A percentile compares a stretch with the other conserved stretches of the same genome.
These are phyloP conservation scores for Pseudomyrmex cubaensis DNA, from an alignment of 1,140 invertebrate genomes.

Conservation along the genomic window DNA sequence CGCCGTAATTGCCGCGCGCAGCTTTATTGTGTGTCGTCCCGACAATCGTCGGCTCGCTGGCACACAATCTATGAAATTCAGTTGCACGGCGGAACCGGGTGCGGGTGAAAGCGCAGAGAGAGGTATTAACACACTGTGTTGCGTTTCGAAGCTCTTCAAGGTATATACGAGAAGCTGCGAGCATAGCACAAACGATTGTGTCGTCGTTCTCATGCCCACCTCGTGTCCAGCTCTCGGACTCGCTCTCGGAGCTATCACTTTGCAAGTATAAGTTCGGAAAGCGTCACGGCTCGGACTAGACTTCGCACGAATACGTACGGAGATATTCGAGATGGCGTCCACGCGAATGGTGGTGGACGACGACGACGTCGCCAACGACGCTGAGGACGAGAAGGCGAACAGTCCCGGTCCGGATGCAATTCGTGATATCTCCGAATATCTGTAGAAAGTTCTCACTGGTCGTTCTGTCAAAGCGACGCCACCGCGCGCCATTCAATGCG, in stretches of 20 bases:
- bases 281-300: conserved; percentile 39
- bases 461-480: conserved; percentile 42
- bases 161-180: conserved; percentile 12
- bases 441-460: conserved; percentile 44
- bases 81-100: conserved; percentile 29
- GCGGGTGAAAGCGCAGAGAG: conserved; percentile 38
- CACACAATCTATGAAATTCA: conserved; percentile 68
- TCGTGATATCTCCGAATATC: conserved; percentile 56
- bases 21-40: conserved; percentile 63
- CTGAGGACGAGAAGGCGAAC: not conserved
- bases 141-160: conserved; percentile 8
- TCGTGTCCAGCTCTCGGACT: not conserved
- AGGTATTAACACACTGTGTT: conserved; percentile 55
- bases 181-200: conserved; percentile 58
- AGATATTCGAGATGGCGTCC: conserved; percentile 54
- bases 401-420: conserved; percentile 39
- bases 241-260: conserved; percentile 62
- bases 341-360: conserved; percentile 27
- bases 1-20: conserved; percentile 64
- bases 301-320: conserved; percentile 60
- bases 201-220: too few species aligned
- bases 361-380: not conserved
- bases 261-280: conserved; percentile 69
- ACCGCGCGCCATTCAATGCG: conserved; percentile 23
- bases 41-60: conserved; percentile 53